These are phyloP conservation scores for Ophion slaviceki DNA, from an alignment of 2,888 invertebrate genomes.

Conservation along the genomic window DNA sequence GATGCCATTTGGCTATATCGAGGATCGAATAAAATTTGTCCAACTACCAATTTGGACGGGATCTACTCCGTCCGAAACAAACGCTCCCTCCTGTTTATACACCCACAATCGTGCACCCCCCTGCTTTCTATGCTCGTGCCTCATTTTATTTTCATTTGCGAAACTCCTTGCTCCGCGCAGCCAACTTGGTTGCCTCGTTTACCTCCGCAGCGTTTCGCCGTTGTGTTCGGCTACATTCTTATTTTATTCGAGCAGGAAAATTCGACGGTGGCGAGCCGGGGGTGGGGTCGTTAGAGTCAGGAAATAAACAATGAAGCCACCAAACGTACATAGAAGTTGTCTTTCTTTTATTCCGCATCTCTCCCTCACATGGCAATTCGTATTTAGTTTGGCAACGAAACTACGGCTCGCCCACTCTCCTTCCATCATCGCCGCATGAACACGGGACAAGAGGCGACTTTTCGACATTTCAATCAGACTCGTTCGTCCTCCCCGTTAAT, in stretches of 20 bases:
- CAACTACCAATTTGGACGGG: not conserved
- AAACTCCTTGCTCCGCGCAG: constrained; percentile 46
- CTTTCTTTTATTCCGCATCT: constrained; percentile 80
- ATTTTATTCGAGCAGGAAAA: constrained; percentile 48
- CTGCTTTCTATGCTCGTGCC: not conserved
- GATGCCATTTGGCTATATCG: not conserved
- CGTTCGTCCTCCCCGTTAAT: constrained; percentile 74
- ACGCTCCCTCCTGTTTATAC: not conserved
- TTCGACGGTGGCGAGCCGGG: constrained; percentile 27
- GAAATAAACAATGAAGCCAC: constrained; percentile 48
- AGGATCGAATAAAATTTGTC: not conserved
- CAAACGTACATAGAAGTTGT: constrained; percentile 73
- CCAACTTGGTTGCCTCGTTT: constrained; percentile 36
- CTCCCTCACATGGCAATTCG: constrained; percentile 82
- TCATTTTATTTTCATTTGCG: not conserved
- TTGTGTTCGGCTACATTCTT: constrained; percentile 39
- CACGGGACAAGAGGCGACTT: constrained; percentile 76
- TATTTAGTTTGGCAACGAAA: constrained; percentile 74
- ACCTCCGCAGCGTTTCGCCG: constrained; percentile 11
- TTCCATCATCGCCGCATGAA: constrained; percentile 22
- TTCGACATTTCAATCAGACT: constrained; percentile 83
- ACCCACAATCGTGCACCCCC: not conserved
- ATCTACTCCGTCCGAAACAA: not conserved
- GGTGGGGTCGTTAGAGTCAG: not conserved
- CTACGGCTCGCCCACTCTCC: constrained; percentile 39